A percentile compares a stretch with the other conserved stretches of the same genome.
Conservation (phyloP, 2,888 invertebrate genomes). For the Dolichomitus sp. region DNA sequence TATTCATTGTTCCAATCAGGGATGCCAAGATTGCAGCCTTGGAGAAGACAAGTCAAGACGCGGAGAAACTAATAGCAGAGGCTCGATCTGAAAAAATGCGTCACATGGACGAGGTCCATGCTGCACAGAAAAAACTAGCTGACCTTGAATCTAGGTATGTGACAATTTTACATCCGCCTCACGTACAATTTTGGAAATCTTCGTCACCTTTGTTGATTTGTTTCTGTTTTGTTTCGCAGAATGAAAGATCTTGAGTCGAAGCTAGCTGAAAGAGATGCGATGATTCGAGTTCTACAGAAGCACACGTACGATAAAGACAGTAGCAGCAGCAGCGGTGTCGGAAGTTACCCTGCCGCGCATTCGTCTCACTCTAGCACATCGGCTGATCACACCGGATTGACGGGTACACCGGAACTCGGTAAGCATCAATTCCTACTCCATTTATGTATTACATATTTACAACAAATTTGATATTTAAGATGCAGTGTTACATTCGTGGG, state of each 20-base stretch:
- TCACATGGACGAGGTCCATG: conserved; percentile 96
- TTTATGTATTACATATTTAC: neutral
- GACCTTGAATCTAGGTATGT: conserved; percentile 93
- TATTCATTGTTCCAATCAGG: conserved; percentile 27
- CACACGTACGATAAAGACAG: conserved; percentile 92
- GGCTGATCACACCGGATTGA: conserved; percentile 82
- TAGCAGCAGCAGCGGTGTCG: conserved; percentile 86
- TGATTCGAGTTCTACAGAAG: conserved; percentile 95
- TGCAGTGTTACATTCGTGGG: no score
- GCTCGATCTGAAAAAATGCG: conserved; percentile 94
- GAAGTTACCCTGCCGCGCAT: conserved; percentile 87
- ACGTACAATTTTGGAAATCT: conserved; percentile 13
- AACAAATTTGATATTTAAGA: no score
- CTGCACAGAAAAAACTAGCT: conserved; percentile 94
- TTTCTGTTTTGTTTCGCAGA: conserved; percentile 84
- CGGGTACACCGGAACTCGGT: conserved; percentile 84
- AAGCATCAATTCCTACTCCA: conserved; percentile 36
- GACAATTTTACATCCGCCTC: neutral
- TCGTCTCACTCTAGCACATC: conserved; percentile 85
- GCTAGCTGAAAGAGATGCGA: conserved; percentile 95
- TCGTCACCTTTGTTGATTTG: neutral
- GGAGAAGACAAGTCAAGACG: conserved; percentile 94
- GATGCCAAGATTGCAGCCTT: conserved; percentile 91
- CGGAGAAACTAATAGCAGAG: conserved; percentile 94
- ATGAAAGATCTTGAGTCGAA: conserved; percentile 95